Evolutionary conservation across 2,888 invertebrate species (phyloP), one percentile per base, ranked within the genome.

Genomic region (Calliopum simillimum): DNA sequence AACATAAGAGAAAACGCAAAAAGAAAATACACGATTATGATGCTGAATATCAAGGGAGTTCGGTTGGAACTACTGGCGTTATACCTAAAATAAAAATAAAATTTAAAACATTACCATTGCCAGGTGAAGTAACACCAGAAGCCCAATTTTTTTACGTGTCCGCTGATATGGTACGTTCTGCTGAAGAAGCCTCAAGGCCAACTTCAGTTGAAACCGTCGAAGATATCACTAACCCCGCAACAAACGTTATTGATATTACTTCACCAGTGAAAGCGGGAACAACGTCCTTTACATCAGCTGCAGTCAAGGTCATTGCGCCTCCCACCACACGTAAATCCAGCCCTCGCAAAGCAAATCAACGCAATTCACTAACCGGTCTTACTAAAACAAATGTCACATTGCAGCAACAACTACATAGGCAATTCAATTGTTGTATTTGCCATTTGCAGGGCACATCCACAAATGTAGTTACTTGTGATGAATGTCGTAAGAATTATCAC

Each of bases 401-500:
- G 47, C 74, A 70, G 47, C 44, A 44, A 23, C 59, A 46, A 67
- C 68, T 70, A 68, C 33, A 33, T 33, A 33, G 33, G 33, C 71
- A 69, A 53, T 73, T 83, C 49, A 76, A 70, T 58, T 83, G 83
- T 68, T 83, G 82, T 72, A 79, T 86, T 49, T 86, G 86, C 72
- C 78, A 75, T 14, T 74, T 79, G 66, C 44, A 73, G 11, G 85
- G 84, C 49, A 80, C 79, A 47, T 46, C 78, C 53, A 81, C 83
- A 71, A 86, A 86, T 76, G 79, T 83, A 73, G 84, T 73, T 81
- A 96, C 95, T 84, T 97, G 97, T 86, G 97, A 97, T 87, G 95
- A 95, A 84, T 98, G 98, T 86, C 89, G 89, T 81, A 93, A 94
- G 82, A 91, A 93, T 79, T 98, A 95, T 87, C 98, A 98, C 87